Conservation (phyloP, 92 coral and sea anemone genomes). For the Porites evermanni region DNA sequence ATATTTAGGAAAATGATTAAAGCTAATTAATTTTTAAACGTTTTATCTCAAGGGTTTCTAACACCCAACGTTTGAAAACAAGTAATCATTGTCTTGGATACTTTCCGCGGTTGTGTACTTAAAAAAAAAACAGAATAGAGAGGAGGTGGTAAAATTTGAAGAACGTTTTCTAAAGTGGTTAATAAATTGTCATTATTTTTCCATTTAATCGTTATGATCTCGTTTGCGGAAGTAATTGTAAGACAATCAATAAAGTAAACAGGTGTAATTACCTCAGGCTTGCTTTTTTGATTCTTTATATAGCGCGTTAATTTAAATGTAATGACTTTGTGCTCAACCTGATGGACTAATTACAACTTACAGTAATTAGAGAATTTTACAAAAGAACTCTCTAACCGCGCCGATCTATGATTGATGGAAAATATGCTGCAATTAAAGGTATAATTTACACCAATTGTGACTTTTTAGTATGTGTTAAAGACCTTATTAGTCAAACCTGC, state of each 20-base stretch:
- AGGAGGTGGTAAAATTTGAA: neutral
- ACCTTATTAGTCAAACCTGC: neutral
- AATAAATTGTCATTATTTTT: neutral
- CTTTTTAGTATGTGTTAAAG: neutral
- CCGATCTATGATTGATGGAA: neutral
- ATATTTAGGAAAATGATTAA: too few species aligned
- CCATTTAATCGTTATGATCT: neutral
- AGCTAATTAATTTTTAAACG: too few species aligned
- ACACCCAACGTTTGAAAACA: too few species aligned
- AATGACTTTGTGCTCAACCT: neutral
- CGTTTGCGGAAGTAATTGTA: neutral
- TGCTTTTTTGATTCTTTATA: neutral
- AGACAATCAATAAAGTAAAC: neutral
- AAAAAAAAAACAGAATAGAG: neutral
- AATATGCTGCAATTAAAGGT: neutral
- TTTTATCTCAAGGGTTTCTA: too few species aligned
- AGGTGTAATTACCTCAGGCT: conserved; percentile 29
- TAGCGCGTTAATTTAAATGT: neutral
- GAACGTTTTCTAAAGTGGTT: neutral
- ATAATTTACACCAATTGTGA: neutral
- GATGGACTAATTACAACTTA: conserved; percentile 1
- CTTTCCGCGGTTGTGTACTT: too few species aligned
- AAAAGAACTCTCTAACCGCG: neutral
- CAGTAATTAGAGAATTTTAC: neutral
- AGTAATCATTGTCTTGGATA: too few species aligned